Evolutionary conservation across 2,888 invertebrate genomes (phyloP).

Genomic region (Melolontha melolontha): DNA sequence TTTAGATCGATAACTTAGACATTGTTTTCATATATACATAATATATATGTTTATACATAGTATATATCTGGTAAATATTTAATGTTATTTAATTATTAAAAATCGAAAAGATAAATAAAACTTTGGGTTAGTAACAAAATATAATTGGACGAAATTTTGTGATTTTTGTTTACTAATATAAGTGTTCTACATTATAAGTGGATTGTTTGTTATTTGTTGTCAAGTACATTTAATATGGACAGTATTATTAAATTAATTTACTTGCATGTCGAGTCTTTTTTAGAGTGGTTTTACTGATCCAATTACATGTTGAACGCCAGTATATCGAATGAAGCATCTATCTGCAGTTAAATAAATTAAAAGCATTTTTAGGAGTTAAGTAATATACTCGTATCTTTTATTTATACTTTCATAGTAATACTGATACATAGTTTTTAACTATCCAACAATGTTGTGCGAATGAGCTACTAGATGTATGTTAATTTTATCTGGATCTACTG

Average conservation of each 20-base stretch:
- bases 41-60: too few relatives aligned
- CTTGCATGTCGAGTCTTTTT: conserved; percentile 76
- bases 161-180: too few relatives aligned
- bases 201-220: neutral
- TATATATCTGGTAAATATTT: too few relatives aligned
- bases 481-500: conserved; percentile 69
- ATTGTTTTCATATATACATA: too few relatives aligned
- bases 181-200: too few relatives aligned
- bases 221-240: neutral
- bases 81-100: too few relatives aligned
- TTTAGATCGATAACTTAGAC: too few relatives aligned
- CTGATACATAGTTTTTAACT: conserved; percentile 87
- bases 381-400: neutral
- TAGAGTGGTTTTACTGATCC: conserved; percentile 83
- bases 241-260: conserved; percentile 54
- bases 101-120: too few relatives aligned
- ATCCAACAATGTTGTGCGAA: conserved; percentile 88
- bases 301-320: conserved; percentile 91
- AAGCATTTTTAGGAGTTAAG: neutral
- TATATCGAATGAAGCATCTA: conserved; percentile 72
- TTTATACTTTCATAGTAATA: conserved; percentile 64
- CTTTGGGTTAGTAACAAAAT: too few relatives aligned
- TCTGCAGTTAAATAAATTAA: conserved; percentile 27
- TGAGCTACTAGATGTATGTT: conserved; percentile 87
- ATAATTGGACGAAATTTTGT: too few relatives aligned